Base-by-base conservation (phyloP, 2,888 invertebrate species). In the Timandra comae region DNA sequence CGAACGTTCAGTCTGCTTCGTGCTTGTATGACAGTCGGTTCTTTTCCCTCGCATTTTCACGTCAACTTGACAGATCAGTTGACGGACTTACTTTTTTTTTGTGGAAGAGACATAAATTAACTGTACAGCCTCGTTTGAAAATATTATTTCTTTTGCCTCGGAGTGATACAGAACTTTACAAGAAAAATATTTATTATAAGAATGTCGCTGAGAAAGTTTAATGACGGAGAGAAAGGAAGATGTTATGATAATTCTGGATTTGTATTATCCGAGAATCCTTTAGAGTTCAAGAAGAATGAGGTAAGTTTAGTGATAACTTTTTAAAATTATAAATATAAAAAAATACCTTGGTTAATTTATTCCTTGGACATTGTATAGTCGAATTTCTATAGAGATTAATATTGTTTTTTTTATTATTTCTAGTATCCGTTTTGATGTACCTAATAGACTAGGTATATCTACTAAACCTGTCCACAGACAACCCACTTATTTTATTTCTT, bases 221-320 rank as follows among this genome's bases (percentile, higher is more conserved):
- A 58, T 51, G 52, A 58, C n/a, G n/a, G n/a, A 20, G 62, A 62
- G 34, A 65, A 65, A 30, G 70, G 67, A 42, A 56, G 61, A 50
- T 62, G 70, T 37, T 79, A 73, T 38, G 76, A 77, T 42, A 84
- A 84, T 49, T 58, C 69, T 5, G 85, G 69, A 26, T 84, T 76
- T 56, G 69, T 74, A 43, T 59, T 74, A 57, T 65, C 74, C 3
- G 84, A 82, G 44, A 74, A 77, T 54, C 64, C 67, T 55, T 46
- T 60, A 33, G 70, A 63, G 66, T 53, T 51, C n/a, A n/a, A n/a
- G 35, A 37, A 51, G 27, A 49, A 51, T 38, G 49, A 68, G 69
- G 71, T n/a, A n/a, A n/a, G n/a, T n/a, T n/a, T n/a, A n/a, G n/a
- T n/a, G n/a, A n/a, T n/a, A n/a, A n/a, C n/a, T n/a, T n/a, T n/a